Conservation (phyloP, 2,888 invertebrate species). For the Metellina segmentata region DNA sequence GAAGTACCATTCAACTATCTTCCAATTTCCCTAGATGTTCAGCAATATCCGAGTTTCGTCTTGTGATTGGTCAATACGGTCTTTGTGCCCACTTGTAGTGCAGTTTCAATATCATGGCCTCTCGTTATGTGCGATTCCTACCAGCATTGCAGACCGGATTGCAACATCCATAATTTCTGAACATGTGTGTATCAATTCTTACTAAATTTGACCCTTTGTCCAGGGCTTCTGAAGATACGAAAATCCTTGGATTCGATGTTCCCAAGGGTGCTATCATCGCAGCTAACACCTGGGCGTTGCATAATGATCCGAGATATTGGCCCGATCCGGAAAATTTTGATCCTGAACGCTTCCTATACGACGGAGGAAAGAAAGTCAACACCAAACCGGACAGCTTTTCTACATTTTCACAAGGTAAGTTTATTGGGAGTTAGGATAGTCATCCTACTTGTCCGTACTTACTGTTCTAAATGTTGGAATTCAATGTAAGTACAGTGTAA, state of each 20-base stretch:
- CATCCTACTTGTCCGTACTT: background rate
- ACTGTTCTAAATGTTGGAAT: background rate
- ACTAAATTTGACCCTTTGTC: background rate
- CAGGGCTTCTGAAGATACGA: constrained; percentile 37
- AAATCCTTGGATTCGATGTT: constrained; percentile 29
- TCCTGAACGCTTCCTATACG: constrained; percentile 31
- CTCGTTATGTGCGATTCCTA: too few relatives aligned
- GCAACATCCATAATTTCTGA: too few relatives aligned
- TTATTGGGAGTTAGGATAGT: background rate
- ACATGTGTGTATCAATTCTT: background rate
- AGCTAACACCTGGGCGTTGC: constrained; percentile 30
- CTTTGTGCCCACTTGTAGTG: too few relatives aligned
- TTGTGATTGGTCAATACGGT: too few relatives aligned
- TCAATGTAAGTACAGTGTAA: background rate
- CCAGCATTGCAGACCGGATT: too few relatives aligned
- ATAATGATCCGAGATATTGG: constrained; percentile 53
- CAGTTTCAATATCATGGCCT: too few relatives aligned
- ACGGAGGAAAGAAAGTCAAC: constrained; percentile 35
- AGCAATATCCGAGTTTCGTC: too few relatives aligned
- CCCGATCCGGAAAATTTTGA: constrained; percentile 43
- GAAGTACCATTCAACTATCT: too few relatives aligned
- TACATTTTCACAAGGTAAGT: constrained; percentile 58
- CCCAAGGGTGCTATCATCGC: constrained; percentile 30
- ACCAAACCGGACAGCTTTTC: constrained; percentile 40
- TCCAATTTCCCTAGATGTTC: too few relatives aligned